Evolutionary conservation across 2,113 vertebrate genomes (phyloP).

Genomic region (Ciconia maguari): DNA sequence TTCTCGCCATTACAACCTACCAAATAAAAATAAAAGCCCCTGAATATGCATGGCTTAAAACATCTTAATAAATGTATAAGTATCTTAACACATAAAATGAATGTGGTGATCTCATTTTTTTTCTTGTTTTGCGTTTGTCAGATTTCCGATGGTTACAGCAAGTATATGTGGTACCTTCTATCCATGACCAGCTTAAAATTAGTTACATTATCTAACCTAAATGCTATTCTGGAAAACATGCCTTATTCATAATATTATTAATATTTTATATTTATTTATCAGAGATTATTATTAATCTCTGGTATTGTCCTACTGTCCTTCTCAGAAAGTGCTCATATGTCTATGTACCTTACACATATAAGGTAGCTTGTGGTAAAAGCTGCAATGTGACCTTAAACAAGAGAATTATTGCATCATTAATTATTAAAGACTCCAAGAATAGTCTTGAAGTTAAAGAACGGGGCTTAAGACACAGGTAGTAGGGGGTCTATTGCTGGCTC

Average conservation of each 20-base stretch:
- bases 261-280: not conserved
- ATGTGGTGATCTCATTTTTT: not conserved
- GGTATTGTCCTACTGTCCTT: not conserved
- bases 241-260: not conserved
- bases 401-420: not conserved
- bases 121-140: not conserved
- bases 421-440: not conserved
- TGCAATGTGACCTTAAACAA: not conserved
- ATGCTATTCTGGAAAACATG: not conserved
- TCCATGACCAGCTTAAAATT: not conserved
- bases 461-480: not conserved
- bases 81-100: not conserved
- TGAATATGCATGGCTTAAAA: not conserved
- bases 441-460: not conserved
- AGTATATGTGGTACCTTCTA: rapidly evolving
- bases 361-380: not conserved
- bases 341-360: not conserved
- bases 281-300: not conserved
- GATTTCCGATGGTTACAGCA: not conserved
- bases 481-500: not conserved
- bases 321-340: not conserved
- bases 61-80: not conserved
- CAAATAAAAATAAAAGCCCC: not conserved
- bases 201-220: not conserved
- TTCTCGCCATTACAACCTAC: not conserved